A percentile compares a stretch with the other conserved stretches of the same genome.
These are phyloP conservation scores for Apotomis capreana DNA, from an alignment of 2,888 invertebrate species.

Conservation along the genomic window DNA sequence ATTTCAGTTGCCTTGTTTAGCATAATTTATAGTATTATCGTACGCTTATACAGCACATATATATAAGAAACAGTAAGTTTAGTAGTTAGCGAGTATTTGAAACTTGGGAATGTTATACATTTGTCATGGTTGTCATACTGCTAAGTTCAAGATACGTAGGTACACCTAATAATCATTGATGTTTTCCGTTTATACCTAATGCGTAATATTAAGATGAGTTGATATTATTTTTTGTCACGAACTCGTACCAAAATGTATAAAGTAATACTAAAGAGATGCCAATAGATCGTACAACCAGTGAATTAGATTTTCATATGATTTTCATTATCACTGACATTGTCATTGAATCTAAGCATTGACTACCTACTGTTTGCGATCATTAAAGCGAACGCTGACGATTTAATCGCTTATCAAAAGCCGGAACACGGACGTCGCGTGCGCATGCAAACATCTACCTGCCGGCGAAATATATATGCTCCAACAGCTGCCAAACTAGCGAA, in stretches of 20 bases:
- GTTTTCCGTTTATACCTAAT: too few relatives aligned
- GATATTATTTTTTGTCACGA: too few relatives aligned
- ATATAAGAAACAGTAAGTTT: too few relatives aligned
- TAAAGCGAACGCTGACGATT: conserved; percentile 23
- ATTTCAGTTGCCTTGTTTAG: too few relatives aligned
- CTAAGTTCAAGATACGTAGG: too few relatives aligned
- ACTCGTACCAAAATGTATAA: background rate
- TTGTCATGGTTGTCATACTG: too few relatives aligned
- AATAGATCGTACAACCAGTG: background rate
- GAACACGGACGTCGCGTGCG: conserved; percentile 31
- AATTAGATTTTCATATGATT: background rate
- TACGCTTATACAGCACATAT: too few relatives aligned
- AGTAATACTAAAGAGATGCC: background rate
- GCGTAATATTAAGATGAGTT: too few relatives aligned
- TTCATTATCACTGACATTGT: background rate
- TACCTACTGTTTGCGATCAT: background rate
- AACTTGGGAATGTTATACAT: too few relatives aligned
- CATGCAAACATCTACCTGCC: conserved; percentile 13
- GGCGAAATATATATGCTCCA: conserved; percentile 22
- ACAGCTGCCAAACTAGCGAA: conserved; percentile 19
- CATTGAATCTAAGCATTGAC: background rate
- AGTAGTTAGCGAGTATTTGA: too few relatives aligned
- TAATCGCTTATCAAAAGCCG: conserved; percentile 5
- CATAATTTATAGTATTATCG: too few relatives aligned
- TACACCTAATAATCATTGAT: too few relatives aligned